These are phyloP conservation scores for Gastrophysa polygoni DNA, from an alignment of 2,888 invertebrate genomes.

Conservation along the genomic window DNA sequence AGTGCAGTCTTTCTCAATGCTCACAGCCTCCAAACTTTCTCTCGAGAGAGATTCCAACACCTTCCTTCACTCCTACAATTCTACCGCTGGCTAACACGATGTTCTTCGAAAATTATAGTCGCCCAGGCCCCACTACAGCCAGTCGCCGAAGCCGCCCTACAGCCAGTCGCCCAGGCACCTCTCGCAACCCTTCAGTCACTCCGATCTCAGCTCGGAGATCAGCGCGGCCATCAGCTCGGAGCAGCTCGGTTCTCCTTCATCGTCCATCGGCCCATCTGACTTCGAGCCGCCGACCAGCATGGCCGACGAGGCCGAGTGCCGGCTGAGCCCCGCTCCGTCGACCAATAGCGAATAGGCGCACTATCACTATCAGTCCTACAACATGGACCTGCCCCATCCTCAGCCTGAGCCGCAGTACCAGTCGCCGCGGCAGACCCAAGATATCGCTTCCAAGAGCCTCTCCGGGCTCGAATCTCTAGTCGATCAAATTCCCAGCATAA, in stretches of 20 bases:
- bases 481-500: conserved; percentile 89
- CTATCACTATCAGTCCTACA: conserved; percentile 55
- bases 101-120: no score
- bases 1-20: no score
- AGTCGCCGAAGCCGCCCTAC: conserved; percentile 48
- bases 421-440: conserved; percentile 64
- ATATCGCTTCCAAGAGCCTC: conserved; percentile 83
- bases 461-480: conserved; percentile 88
- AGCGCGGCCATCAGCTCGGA: conserved; percentile 78
- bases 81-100: no score
- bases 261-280: conserved; percentile 70
- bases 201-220: conserved; percentile 77
- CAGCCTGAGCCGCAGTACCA: conserved; percentile 55
- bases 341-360: conserved; percentile 54
- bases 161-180: conserved; percentile 56
- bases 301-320: conserved; percentile 62
- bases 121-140: conserved; percentile 51
- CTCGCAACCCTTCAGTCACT: conserved; percentile 68
- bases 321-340: conserved; percentile 60
- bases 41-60: no score
- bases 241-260: conserved; percentile 70
- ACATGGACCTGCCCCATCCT: conserved; percentile 53
- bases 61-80: no score
- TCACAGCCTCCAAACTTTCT: no score
- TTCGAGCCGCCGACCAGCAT: conserved; percentile 77